Conservation (phyloP, 2,888 invertebrate genomes). For the Oxystoma pomonae region DNA sequence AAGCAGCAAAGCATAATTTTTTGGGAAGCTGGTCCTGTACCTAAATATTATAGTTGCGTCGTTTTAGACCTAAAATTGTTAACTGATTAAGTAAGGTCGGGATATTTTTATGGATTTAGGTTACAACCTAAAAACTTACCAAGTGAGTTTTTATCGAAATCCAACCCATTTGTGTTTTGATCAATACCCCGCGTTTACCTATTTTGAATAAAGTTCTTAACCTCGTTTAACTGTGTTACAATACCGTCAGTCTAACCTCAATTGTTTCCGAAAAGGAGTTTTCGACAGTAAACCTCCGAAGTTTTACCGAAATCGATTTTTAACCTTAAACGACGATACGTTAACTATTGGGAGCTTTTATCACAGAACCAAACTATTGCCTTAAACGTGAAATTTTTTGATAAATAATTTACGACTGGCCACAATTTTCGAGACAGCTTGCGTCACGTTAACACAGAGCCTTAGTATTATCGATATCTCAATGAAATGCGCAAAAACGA, state of each 20-base stretch:
- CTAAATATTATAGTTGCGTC: no score
- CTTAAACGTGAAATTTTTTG: neutral
- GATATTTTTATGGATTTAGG: no score
- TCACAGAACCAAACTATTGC: neutral
- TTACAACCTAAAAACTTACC: constrained; percentile 55
- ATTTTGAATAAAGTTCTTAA: neutral
- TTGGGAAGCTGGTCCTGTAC: no score
- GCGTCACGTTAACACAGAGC: constrained; percentile 21
- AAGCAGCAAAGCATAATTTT: no score
- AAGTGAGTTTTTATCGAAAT: constrained; percentile 54
- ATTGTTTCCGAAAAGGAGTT: neutral
- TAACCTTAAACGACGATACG: neutral
- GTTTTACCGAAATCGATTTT: no score
- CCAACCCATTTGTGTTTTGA: constrained; percentile 51
- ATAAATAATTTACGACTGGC: neutral
- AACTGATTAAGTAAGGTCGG: no score
- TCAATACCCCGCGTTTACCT: neutral
- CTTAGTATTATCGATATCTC: neutral
- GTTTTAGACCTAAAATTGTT: no score
- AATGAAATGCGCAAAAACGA: neutral
- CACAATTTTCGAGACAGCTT: constrained; percentile 6
- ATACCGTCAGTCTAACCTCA: neutral
- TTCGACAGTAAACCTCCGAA: neutral
- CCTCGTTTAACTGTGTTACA: no score
- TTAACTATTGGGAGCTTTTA: no score